These are phyloP conservation scores for Pelusios castaneus DNA, from an alignment of 2,113 vertebrate genomes.

Conservation along the genomic window DNA sequence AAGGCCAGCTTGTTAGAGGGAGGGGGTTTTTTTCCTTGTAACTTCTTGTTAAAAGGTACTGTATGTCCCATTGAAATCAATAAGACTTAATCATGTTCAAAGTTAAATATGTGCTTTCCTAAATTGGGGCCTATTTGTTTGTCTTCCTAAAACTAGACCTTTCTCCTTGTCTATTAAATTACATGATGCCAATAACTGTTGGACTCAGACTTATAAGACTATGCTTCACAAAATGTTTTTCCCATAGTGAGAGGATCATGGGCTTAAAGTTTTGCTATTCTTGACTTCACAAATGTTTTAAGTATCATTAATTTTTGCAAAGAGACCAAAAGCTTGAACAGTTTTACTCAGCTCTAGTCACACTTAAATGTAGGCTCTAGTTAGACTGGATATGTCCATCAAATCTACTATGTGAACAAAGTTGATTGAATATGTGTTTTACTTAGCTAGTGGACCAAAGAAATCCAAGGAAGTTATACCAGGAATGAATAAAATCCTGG, in stretches of 20 bases:
- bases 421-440: not conserved
- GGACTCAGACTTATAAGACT: not conserved
- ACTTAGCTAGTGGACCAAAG: not conserved
- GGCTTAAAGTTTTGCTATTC: not conserved
- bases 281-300: not conserved
- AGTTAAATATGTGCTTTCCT: not conserved
- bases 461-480: not conserved
- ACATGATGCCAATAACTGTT: not conserved
- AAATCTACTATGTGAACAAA: not conserved
- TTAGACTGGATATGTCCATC: not conserved
- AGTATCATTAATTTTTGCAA: not conserved
- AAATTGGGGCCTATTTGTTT: not conserved
- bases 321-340: not conserved
- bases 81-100: not conserved
- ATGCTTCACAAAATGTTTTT: not conserved
- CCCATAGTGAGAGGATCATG: not conserved
- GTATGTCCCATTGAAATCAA: constrained; percentile 2
- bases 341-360: not conserved
- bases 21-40: not conserved
- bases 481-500: not conserved
- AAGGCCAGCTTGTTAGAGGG: not conserved
- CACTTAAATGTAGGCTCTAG: not conserved
- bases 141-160: not conserved
- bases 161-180: not conserved
- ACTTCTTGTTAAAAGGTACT: not conserved